phyloP scores from a whole-genome alignment of 35 echinoderm and acorn worm species.

The Strongylocentrotus purpuratus region DNA sequence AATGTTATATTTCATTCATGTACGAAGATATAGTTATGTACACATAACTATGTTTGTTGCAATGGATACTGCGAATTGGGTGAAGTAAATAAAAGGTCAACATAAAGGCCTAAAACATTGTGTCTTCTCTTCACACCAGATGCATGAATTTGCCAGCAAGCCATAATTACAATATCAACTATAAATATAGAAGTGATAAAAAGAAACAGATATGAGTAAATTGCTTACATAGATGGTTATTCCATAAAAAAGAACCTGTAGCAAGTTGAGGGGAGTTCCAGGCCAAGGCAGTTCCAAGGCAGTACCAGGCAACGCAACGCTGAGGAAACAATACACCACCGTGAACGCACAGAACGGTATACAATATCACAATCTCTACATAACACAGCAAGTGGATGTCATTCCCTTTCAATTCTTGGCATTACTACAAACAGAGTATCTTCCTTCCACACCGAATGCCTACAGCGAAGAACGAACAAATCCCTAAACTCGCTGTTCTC shows the following conservation, averaged over 20 bases:
- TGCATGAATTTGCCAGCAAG: too few species aligned
- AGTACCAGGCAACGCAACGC: constrained; percentile 34
- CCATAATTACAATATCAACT: too few species aligned
- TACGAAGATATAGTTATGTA: too few species aligned
- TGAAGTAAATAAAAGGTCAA: too few species aligned
- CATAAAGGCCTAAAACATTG: too few species aligned
- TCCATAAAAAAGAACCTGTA: not conserved
- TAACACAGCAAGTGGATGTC: constrained; percentile 35
- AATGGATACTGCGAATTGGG: too few species aligned
- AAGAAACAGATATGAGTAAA: not conserved
- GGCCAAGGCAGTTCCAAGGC: not conserved
- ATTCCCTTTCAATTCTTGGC: constrained; percentile 18
- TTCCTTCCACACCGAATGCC: constrained; percentile 28
- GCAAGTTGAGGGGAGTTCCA: not conserved
- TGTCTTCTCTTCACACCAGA: too few species aligned
- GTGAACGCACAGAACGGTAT: not conserved
- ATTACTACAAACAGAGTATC: constrained; percentile 40
- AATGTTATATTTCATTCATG: too few species aligned
- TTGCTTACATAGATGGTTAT: not conserved
- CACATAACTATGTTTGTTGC: too few species aligned
- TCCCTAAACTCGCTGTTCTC: not conserved
- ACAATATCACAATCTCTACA: constrained; percentile 10
- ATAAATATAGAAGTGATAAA: not conserved
- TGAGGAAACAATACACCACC: not conserved
- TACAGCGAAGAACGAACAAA: constrained; percentile 31